Evolutionary conservation across 2,797 vertebrate species (phyloP).

Genomic region (Pteropus rufus): DNA sequence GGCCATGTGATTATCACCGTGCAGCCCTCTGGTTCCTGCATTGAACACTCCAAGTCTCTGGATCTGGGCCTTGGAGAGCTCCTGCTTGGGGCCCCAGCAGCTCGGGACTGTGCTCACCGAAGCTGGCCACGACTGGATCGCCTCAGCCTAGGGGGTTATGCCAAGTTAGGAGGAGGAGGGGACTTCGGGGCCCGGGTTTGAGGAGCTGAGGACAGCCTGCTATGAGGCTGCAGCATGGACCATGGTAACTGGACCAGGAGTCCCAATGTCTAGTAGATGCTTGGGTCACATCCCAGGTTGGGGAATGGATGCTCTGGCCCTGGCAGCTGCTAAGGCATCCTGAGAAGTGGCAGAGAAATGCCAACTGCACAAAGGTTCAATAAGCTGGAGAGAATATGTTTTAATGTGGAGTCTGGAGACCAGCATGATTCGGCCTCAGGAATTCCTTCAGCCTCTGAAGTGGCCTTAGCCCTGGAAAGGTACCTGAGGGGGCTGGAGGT

Average conservation of each 20-base stretch:
- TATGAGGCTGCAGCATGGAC: slow-evolving; percentile 43
- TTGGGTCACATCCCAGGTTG: not conserved
- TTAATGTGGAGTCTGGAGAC: slow-evolving; percentile 9
- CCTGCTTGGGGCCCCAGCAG: slow-evolving; percentile 75
- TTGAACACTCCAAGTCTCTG: slow-evolving; percentile 84
- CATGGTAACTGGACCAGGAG: slow-evolving; percentile 10
- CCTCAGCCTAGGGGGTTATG: slow-evolving; percentile 83
- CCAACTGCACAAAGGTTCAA: not conserved
- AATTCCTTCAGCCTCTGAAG: slow-evolving; percentile 52
- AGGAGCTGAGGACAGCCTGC: slow-evolving; percentile 68
- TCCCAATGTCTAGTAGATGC: not conserved
- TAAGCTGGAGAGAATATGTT: not conserved
- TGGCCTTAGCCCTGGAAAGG: slow-evolving; percentile 57
- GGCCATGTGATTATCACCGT: slow-evolving; percentile 76
- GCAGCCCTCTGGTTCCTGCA: slow-evolving; percentile 81
- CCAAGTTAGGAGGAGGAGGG: slow-evolving; percentile 90
- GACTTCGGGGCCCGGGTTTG: slow-evolving; percentile 84
- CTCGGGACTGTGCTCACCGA: slow-evolving; percentile 85
- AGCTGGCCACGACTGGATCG: slow-evolving; percentile 95
- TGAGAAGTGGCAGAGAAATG: slow-evolving; percentile 22
- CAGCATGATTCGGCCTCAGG: slow-evolving; percentile 35
- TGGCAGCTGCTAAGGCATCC: slow-evolving; percentile 2
- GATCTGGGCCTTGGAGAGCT: slow-evolving; percentile 74
- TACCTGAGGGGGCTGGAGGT: slow-evolving; percentile 9
- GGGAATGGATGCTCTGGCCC: not conserved